Evolutionary conservation across 2,113 vertebrate species (phyloP).

Genomic region (Bubo bubo): DNA sequence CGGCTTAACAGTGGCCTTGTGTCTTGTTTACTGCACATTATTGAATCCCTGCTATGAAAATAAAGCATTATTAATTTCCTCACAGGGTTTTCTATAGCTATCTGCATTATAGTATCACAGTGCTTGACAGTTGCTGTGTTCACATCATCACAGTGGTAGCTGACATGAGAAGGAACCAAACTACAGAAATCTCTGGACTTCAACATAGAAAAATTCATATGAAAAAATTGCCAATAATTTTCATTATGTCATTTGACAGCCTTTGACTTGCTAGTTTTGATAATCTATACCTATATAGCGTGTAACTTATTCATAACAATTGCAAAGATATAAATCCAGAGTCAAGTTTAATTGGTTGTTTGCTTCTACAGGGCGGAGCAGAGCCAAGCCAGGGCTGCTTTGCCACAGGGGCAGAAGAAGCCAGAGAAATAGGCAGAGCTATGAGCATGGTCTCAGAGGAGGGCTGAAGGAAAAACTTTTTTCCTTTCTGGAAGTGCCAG

Average conservation of each 20-base stretch:
- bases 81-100: neutral
- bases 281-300: neutral
- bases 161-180: neutral
- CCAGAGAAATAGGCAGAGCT: neutral
- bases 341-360: neutral
- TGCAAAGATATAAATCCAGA: neutral
- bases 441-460: accelerated
- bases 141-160: neutral
- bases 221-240: neutral
- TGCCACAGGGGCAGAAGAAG: neutral
- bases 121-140: neutral
- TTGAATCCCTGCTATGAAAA: neutral
- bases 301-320: neutral
- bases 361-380: neutral
- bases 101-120: neutral
- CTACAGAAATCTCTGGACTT: neutral
- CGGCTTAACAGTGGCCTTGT: neutral
- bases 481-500: neutral
- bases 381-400: neutral
- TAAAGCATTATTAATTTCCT: neutral
- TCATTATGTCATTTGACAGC: neutral
- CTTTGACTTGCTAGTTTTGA: neutral
- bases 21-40: neutral
- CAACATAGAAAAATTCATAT: neutral
- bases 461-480: neutral